phyloP scores from a whole-genome alignment of 2,113 vertebrate species.

The Catharus minimus region DNA sequence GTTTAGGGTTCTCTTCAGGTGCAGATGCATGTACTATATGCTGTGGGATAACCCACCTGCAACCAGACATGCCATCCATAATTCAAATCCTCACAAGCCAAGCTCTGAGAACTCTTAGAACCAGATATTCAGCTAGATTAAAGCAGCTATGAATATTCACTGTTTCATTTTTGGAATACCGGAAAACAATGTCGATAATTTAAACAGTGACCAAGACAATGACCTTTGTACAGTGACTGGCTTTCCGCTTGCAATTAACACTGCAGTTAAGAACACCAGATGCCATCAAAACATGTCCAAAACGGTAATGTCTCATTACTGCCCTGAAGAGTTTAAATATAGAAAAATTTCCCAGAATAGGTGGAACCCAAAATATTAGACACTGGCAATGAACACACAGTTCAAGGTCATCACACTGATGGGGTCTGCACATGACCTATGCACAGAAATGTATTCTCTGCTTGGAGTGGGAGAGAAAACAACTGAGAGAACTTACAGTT shows the following conservation, averaged over 20 bases:
- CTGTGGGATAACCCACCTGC: neutral
- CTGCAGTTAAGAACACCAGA: neutral
- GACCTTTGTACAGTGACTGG: neutral
- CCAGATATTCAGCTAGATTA: neutral
- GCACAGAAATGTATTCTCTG: neutral
- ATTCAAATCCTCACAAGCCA: neutral
- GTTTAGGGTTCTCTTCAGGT: neutral
- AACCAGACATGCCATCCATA: neutral
- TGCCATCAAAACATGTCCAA: neutral
- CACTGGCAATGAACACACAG: neutral
- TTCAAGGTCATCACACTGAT: neutral
- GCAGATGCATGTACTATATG: neutral
- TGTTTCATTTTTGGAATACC: neutral
- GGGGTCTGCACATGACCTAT: neutral
- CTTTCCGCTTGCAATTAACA: neutral
- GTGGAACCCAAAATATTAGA: neutral
- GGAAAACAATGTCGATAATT: neutral
- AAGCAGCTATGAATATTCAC: neutral
- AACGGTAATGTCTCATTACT: neutral
- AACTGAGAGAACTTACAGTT: neutral
- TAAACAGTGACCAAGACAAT: neutral
- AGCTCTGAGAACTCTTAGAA: neutral
- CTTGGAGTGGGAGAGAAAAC: fast-evolving
- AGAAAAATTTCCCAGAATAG: neutral
- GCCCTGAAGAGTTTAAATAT: neutral